A percentile compares a stretch with the other conserved stretches of the same genome.
phyloP scores from a whole-genome alignment of 2,888 invertebrate genomes.

The Leucophenga maculata region DNA sequence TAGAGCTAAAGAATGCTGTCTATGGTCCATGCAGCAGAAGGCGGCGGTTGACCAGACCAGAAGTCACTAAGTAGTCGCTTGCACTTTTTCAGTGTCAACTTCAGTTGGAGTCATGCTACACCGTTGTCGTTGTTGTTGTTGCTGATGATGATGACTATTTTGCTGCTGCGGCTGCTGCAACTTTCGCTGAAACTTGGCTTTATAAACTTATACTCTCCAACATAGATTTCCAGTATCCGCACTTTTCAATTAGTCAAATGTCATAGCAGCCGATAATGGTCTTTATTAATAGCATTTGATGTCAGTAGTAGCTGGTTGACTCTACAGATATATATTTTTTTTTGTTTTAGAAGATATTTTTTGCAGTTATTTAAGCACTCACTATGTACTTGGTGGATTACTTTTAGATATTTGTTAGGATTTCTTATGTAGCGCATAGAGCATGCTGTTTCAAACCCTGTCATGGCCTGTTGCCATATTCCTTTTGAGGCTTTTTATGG shows the following conservation, averaged over 20 bases:
- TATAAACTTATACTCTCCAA: too few relatives aligned
- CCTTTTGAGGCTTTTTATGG: too few relatives aligned
- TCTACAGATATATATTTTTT: too few relatives aligned
- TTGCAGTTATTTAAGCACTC: too few relatives aligned
- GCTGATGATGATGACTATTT: neutral
- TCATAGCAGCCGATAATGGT: constrained; percentile 55
- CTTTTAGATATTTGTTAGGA: too few relatives aligned
- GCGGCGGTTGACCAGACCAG: neutral
- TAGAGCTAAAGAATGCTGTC: constrained; percentile 41
- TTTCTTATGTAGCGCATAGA: too few relatives aligned
- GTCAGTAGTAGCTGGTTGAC: constrained; percentile 8
- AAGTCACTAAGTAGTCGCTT: constrained; percentile 26
- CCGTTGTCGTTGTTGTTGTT: constrained; percentile 5
- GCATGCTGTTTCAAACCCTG: too few relatives aligned
- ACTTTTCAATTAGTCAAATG: constrained; percentile 67
- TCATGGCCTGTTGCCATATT: too few relatives aligned
- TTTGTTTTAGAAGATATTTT: too few relatives aligned
- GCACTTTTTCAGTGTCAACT: constrained; percentile 26
- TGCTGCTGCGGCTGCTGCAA: constrained; percentile 40
- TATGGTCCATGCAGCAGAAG: neutral
- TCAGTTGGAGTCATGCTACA: too few relatives aligned
- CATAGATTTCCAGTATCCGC: constrained; percentile 43
- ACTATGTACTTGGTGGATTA: too few relatives aligned
- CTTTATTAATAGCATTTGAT: constrained; percentile 57
- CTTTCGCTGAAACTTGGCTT: constrained; percentile 57